Conservation (phyloP, 2,888 invertebrate genomes). For the Gastracanthus pulcherrimus region DNA sequence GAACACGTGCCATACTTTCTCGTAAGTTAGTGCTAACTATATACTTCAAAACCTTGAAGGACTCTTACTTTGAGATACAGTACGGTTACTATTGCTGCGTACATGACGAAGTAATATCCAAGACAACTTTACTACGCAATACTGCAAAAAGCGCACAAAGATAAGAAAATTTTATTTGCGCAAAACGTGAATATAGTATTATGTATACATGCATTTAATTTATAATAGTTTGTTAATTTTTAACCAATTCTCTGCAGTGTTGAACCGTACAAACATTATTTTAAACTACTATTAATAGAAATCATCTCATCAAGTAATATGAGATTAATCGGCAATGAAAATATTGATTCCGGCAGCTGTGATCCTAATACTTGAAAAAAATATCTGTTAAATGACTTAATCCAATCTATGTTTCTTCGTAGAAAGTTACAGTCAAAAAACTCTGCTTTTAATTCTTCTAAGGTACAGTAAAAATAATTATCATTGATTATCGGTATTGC, state of each 20-base stretch:
- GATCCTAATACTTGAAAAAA: background rate
- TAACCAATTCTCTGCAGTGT: too few species aligned
- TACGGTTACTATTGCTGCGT: background rate
- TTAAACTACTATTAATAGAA: background rate
- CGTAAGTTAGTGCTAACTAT: background rate
- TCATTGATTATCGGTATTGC: constrained; percentile 5
- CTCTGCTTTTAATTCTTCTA: background rate
- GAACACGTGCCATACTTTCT: constrained; percentile 13
- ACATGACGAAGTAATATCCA: background rate
- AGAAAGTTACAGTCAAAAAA: constrained; percentile 8
- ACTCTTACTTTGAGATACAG: background rate
- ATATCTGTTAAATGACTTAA: background rate
- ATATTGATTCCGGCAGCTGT: background rate
- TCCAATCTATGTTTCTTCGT: background rate
- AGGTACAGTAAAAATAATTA: background rate
- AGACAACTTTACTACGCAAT: background rate
- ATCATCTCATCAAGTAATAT: background rate
- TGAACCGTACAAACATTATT: too few species aligned
- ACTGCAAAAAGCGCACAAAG: background rate
- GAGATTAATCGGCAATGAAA: background rate
- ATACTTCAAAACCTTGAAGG: background rate
- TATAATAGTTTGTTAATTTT: too few species aligned
- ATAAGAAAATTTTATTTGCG: background rate
- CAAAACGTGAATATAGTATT: too few species aligned
- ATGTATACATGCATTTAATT: too few species aligned